These are phyloP conservation scores for Cryptocephalus moraei DNA, from an alignment of 2,888 invertebrate species.

Conservation along the genomic window DNA sequence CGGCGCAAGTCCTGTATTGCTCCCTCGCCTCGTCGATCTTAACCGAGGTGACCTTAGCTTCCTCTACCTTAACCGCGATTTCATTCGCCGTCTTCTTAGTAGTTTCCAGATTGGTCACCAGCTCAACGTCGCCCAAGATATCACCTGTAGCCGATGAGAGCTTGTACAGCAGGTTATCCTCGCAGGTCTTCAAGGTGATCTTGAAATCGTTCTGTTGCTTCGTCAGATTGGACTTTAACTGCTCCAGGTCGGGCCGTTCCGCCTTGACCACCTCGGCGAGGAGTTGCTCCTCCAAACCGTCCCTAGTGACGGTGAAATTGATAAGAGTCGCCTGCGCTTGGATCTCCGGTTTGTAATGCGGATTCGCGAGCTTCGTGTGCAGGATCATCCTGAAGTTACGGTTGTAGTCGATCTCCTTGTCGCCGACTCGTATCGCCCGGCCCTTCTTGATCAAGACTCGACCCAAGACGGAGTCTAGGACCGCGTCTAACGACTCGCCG, in stretches of 20 bases:
- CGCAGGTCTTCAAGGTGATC: slow-evolving; percentile 80
- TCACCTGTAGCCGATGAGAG: slow-evolving; percentile 86
- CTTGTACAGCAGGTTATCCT: slow-evolving; percentile 79
- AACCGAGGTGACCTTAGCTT: slow-evolving; percentile 74
- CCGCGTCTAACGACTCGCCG: slow-evolving; percentile 80
- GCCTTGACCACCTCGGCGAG: slow-evolving; percentile 88
- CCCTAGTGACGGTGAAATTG: slow-evolving; percentile 89
- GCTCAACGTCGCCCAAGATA: slow-evolving; percentile 70
- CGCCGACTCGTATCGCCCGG: slow-evolving; percentile 72
- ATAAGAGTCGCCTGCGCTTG: slow-evolving; percentile 93
- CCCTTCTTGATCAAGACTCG: slow-evolving; percentile 85
- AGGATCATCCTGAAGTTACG: slow-evolving; percentile 71
- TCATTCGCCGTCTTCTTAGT: slow-evolving; percentile 90
- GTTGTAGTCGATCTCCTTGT: slow-evolving; percentile 85
- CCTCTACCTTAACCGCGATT: slow-evolving; percentile 76
- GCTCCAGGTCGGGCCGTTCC: slow-evolving; percentile 85
- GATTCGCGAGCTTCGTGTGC: slow-evolving; percentile 90
- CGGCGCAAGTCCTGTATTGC: slow-evolving; percentile 74
- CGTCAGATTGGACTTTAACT: slow-evolving; percentile 69
- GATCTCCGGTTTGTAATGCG: slow-evolving; percentile 94
- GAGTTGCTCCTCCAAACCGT: slow-evolving; percentile 86
- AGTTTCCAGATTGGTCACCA: slow-evolving; percentile 86
- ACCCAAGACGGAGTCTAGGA: slow-evolving; percentile 80
- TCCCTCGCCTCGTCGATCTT: slow-evolving; percentile 89
- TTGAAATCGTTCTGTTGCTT: slow-evolving; percentile 92